Percentiles rank a stretch among this genome's conserved stretches.
These are phyloP conservation scores for Metaphire vulgaris DNA, from an alignment of 1,140 invertebrate species.

Conservation along the genomic window DNA sequence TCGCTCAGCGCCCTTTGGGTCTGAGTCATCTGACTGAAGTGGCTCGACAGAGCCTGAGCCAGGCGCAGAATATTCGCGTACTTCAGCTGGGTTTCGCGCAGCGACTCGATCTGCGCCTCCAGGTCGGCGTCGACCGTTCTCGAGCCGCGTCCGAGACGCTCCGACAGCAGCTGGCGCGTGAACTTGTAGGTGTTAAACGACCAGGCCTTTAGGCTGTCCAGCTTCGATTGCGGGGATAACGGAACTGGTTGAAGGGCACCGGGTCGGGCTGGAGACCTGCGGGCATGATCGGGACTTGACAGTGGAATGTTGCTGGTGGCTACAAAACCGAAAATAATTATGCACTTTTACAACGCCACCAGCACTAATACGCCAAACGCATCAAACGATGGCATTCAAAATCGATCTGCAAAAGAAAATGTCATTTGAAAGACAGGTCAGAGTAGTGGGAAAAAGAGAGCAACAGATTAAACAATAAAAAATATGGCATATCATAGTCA, in stretches of 20 bases:
- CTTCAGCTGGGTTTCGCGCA: slow-evolving; percentile 88
- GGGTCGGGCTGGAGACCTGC: neutral
- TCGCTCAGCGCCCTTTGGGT: slow-evolving; percentile 71
- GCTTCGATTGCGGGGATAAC: slow-evolving; percentile 43
- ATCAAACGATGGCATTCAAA: no score
- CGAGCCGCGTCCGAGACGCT: slow-evolving; percentile 72
- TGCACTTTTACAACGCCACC: no score
- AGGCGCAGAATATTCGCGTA: slow-evolving; percentile 59
- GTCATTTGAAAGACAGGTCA: no score
- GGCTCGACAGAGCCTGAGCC: slow-evolving; percentile 72
- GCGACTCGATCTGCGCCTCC: slow-evolving; percentile 81
- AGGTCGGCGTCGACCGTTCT: slow-evolving; percentile 83
- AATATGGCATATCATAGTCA: no score
- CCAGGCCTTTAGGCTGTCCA: slow-evolving; percentile 89
- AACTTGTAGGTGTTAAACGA: slow-evolving; percentile 95
- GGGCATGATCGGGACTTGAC: slow-evolving; percentile 55
- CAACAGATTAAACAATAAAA: no score
- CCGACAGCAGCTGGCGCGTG: slow-evolving; percentile 87
- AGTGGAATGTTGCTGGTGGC: slow-evolving; percentile 52
- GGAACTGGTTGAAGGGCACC: neutral
- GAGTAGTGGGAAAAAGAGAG: no score
- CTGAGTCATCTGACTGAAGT: slow-evolving; percentile 75
- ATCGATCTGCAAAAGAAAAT: no score
- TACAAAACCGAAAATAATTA: no score
- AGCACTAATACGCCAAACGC: no score